These are phyloP conservation scores for Leptopilina syphax DNA, from an alignment of 2,888 invertebrate genomes.

Conservation along the genomic window DNA sequence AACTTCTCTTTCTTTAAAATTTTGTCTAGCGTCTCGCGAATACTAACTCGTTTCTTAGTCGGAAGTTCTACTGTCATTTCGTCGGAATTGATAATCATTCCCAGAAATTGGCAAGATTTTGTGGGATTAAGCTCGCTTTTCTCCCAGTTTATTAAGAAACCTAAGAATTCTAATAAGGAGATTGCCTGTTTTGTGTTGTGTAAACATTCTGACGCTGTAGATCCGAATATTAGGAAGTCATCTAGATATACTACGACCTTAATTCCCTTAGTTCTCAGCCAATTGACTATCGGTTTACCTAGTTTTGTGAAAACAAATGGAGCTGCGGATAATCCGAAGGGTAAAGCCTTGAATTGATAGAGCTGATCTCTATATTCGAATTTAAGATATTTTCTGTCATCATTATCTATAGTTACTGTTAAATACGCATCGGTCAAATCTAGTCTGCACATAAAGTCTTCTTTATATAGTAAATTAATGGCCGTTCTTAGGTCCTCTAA, in stretches of 20 bases:
- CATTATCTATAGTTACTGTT: not conserved
- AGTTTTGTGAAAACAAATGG: conserved; percentile 50
- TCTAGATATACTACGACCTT: conserved; percentile 45
- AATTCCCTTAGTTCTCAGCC: conserved; percentile 31
- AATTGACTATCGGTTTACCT: conserved; percentile 44
- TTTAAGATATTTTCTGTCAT: conserved; percentile 9
- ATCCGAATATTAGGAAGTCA: conserved; percentile 45
- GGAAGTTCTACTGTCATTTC: conserved; percentile 27
- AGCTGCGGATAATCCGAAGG: conserved; percentile 49
- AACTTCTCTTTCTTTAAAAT: not conserved
- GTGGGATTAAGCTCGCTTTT: conserved; percentile 16
- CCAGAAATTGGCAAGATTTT: conserved; percentile 26
- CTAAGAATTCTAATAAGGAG: not conserved
- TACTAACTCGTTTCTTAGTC: not conserved
- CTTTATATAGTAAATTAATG: conserved; percentile 16
- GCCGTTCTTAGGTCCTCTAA: conserved; percentile 48
- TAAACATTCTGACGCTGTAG: conserved; percentile 9
- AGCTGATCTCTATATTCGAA: not conserved
- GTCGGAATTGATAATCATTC: not conserved
- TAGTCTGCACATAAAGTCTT: conserved; percentile 44
- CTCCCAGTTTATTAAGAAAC: conserved; percentile 28
- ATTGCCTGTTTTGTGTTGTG: not conserved
- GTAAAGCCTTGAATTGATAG: conserved; percentile 42
- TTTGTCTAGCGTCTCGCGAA: not conserved
- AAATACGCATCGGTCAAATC: conserved; percentile 52